Conservation (phyloP, 1,140 invertebrate species). For the Formica exsecta region DNA sequence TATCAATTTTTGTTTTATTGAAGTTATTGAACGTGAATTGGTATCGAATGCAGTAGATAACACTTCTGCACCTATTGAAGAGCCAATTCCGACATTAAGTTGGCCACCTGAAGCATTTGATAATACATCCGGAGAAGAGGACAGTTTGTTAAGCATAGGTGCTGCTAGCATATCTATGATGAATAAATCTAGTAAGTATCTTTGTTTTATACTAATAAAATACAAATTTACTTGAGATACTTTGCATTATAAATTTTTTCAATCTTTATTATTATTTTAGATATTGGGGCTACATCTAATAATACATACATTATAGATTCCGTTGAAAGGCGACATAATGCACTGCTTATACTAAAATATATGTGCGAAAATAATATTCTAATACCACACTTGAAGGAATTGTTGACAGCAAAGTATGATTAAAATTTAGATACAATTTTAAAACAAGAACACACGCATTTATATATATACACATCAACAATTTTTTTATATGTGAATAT, state of each 20-base stretch:
- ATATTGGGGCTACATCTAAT: conserved; percentile 76
- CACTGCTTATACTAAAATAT: conserved; percentile 93
- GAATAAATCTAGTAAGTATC: conserved; percentile 80
- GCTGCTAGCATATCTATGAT: conserved; percentile 85
- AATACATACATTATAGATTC: conserved; percentile 90
- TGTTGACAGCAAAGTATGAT: conserved; percentile 93
- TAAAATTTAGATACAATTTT: conserved; percentile 26
- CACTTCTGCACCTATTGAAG: conserved; percentile 87
- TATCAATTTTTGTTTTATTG: conserved; percentile 40
- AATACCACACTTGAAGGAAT: conserved; percentile 92
- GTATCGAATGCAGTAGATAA: conserved; percentile 83
- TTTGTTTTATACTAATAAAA: conserved; percentile 2
- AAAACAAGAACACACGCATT: neutral
- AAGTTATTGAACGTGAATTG: conserved; percentile 83
- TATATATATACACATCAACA: neutral
- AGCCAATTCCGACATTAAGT: conserved; percentile 91
- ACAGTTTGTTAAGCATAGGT: conserved; percentile 90
- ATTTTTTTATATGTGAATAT: neutral
- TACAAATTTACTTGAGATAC: neutral
- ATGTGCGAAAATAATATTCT: conserved; percentile 93
- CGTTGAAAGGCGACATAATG: conserved; percentile 94
- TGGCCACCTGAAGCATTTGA: conserved; percentile 95
- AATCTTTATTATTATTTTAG: conserved; percentile 61
- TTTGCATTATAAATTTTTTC: neutral
- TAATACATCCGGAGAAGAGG: conserved; percentile 91